phyloP scores from a whole-genome alignment of 2,113 vertebrate species.

The Tyrannus savana region DNA sequence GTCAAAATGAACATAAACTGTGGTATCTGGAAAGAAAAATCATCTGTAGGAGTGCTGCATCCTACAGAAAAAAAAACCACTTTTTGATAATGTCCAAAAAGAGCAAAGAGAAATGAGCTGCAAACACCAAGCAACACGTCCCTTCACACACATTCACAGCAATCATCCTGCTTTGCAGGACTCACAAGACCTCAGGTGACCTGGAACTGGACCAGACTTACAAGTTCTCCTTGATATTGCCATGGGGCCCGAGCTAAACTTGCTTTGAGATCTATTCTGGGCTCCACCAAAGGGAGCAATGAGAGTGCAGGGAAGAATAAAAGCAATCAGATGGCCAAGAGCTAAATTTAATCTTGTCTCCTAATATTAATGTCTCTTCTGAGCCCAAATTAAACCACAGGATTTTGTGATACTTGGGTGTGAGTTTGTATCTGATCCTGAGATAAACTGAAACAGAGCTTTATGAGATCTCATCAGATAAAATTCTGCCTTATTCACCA shows the following conservation, averaged over 20 bases:
- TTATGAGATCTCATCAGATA: neutral
- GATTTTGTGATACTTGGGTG: neutral
- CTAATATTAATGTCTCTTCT: conserved; percentile 1
- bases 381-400: neutral
- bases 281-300: neutral
- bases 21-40: neutral
- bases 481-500: neutral
- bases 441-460: neutral
- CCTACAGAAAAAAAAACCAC: neutral
- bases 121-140: neutral
- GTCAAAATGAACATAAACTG: neutral
- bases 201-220: neutral
- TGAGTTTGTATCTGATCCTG: neutral
- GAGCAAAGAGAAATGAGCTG: neutral
- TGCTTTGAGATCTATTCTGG: neutral
- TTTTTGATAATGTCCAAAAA: neutral
- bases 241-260: neutral
- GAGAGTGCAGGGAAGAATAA: neutral
- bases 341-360: neutral
- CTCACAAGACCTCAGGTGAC: neutral
- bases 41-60: neutral
- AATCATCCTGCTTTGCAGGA: neutral
- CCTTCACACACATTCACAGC: neutral
- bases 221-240: neutral
- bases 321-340: neutral